These are phyloP conservation scores for Sebastes nivosus DNA, from an alignment of 2,797 vertebrate genomes.

Conservation along the genomic window DNA sequence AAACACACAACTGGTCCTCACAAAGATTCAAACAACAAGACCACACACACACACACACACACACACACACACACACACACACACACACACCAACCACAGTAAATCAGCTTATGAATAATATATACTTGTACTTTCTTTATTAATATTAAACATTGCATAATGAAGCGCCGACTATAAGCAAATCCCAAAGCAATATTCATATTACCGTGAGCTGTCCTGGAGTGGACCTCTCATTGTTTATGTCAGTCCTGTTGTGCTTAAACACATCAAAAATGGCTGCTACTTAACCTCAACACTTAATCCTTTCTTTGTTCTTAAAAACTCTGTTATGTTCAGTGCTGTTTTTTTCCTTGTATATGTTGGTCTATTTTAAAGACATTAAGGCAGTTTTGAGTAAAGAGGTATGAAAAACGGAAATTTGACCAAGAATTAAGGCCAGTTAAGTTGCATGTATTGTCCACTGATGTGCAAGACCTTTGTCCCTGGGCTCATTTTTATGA, in stretches of 20 bases:
- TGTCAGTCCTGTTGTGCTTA: slow-evolving; percentile 64
- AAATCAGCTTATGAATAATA: slow-evolving; percentile 87
- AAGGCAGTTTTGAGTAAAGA: slow-evolving; percentile 19
- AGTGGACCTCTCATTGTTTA: slow-evolving; percentile 77
- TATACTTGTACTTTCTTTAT: slow-evolving; percentile 82
- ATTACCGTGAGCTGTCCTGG: slow-evolving; percentile 67
- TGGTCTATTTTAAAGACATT: slow-evolving; percentile 50
- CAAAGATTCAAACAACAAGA: background rate
- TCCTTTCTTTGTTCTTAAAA: slow-evolving; percentile 11
- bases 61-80: slow-evolving; percentile 33
- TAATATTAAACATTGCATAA: slow-evolving; percentile 83
- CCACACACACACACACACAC: slow-evolving; percentile 8
- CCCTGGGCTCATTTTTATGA: slow-evolving; percentile 5
- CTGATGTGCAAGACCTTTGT: slow-evolving; percentile 4
- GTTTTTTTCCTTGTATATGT: background rate
- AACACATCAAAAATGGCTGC: slow-evolving; percentile 49
- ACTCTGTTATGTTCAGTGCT: background rate
- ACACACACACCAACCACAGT: slow-evolving; percentile 57
- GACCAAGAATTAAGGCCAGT: slow-evolving; percentile 47
- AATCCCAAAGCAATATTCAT: slow-evolving; percentile 82
- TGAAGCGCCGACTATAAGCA: slow-evolving; percentile 77
- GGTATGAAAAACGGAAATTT: slow-evolving; percentile 48
- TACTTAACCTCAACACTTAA: slow-evolving; percentile 41
- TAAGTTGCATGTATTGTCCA: slow-evolving; percentile 10
- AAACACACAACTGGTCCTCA: background rate